Evolutionary conservation across 1,140 invertebrate species (phyloP).

Genomic region (Pentalonia nigronervosa): DNA sequence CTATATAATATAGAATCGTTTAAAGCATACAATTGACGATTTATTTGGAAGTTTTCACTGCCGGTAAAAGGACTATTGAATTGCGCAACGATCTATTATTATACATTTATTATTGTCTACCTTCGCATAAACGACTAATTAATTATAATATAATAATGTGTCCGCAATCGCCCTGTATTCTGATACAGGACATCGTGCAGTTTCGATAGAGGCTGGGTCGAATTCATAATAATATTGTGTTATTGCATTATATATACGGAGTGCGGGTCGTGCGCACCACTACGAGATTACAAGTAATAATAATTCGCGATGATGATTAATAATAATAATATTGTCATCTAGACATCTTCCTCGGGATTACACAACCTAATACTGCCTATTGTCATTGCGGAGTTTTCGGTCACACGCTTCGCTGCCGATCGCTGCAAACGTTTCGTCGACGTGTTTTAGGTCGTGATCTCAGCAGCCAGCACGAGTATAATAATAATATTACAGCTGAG

Average conservation of each 20-base stretch:
- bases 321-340: neutral
- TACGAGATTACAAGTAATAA: neutral
- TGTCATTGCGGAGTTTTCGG: neutral
- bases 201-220: neutral
- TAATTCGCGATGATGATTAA: neutral
- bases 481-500: neutral
- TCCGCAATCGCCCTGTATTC: neutral
- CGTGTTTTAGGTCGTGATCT: constrained; percentile 1
- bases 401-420: neutral
- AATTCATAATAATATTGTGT: neutral
- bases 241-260: neutral
- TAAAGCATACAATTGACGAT: neutral
- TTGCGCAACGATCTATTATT: neutral
- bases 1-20: constrained; percentile 22
- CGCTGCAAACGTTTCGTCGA: neutral
- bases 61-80: neutral
- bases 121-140: constrained; percentile 26
- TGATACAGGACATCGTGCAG: too few species aligned
- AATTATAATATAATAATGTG: neutral
- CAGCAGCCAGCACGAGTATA: neutral
- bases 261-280: neutral
- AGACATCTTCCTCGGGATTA: neutral
- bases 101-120: neutral
- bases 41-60: neutral
- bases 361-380: neutral